phyloP scores from a whole-genome alignment of 2,797 vertebrate species.

The Pantherophis vulpinus region DNA sequence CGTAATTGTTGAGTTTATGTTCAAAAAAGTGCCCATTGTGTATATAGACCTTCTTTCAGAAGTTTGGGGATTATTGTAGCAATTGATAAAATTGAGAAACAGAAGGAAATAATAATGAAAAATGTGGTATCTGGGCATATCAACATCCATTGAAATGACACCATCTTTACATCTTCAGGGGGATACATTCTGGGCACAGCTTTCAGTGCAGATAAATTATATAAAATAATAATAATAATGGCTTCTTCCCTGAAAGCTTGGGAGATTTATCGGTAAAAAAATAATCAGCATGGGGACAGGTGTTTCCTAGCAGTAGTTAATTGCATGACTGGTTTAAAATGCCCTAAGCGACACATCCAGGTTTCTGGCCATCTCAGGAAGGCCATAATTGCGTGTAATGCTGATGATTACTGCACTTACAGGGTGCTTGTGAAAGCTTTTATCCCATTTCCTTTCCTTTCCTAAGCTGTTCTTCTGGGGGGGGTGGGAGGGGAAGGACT shows the following conservation, averaged over 20 bases:
- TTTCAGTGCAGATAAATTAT: background rate
- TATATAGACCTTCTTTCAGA: background rate
- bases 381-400: constrained; percentile 8
- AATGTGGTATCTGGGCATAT: background rate
- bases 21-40: background rate
- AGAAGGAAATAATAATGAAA: background rate
- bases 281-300: background rate
- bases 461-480: background rate
- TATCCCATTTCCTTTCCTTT: background rate
- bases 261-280: background rate
- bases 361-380: background rate
- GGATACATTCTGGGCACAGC: background rate
- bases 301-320: constrained; percentile 24
- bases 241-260: background rate
- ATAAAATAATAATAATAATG: too few species aligned
- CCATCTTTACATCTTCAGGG: background rate
- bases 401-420: constrained; percentile 3
- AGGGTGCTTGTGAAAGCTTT: constrained; percentile 8
- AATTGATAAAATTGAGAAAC: background rate
- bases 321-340: constrained; percentile 10
- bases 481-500: background rate
- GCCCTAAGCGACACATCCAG: background rate
- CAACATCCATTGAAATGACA: background rate
- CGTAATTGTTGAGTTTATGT: background rate
- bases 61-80: background rate